Percentiles rank a stretch among this genome's conserved stretches.
These are phyloP conservation scores for Nemotelus nigrinus DNA, from an alignment of 2,888 invertebrate species.

Conservation along the genomic window DNA sequence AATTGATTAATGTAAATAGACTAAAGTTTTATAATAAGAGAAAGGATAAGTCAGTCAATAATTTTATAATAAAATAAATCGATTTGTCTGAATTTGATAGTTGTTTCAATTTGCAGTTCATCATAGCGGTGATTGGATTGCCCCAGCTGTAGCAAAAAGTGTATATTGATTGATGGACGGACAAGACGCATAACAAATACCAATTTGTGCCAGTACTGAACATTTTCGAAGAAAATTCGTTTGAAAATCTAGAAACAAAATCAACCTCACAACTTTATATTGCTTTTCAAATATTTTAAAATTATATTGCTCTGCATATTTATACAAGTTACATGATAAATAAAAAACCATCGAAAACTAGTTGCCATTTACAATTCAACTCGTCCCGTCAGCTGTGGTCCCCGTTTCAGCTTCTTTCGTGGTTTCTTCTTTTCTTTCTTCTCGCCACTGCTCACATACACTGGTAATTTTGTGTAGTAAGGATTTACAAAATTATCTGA, in stretches of 20 bases:
- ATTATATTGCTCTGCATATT: too few species aligned
- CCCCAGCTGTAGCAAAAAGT: too few species aligned
- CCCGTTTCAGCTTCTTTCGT: slow-evolving; percentile 48
- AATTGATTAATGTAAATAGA: slow-evolving; percentile 22
- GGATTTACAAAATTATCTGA: slow-evolving; percentile 50
- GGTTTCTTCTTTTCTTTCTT: slow-evolving; percentile 42
- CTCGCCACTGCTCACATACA: not conserved
- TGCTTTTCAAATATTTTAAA: too few species aligned
- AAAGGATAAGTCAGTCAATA: not conserved
- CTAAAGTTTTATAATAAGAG: slow-evolving; percentile 16
- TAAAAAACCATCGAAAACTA: too few species aligned
- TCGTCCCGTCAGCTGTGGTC: slow-evolving; percentile 45
- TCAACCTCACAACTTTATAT: too few species aligned
- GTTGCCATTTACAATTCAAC: slow-evolving; percentile 37
- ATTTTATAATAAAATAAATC: slow-evolving; percentile 29
- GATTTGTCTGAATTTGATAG: not conserved
- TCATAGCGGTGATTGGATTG: not conserved
- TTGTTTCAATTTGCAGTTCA: not conserved
- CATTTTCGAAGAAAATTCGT: too few species aligned
- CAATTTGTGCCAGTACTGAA: too few species aligned
- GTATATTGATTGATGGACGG: too few species aligned
- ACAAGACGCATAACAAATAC: too few species aligned
- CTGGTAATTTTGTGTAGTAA: slow-evolving; percentile 20
- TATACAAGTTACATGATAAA: too few species aligned
- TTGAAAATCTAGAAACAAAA: too few species aligned